Base-by-base conservation (phyloP, 2,113 vertebrate species). In the Fregetta grallaria region DNA sequence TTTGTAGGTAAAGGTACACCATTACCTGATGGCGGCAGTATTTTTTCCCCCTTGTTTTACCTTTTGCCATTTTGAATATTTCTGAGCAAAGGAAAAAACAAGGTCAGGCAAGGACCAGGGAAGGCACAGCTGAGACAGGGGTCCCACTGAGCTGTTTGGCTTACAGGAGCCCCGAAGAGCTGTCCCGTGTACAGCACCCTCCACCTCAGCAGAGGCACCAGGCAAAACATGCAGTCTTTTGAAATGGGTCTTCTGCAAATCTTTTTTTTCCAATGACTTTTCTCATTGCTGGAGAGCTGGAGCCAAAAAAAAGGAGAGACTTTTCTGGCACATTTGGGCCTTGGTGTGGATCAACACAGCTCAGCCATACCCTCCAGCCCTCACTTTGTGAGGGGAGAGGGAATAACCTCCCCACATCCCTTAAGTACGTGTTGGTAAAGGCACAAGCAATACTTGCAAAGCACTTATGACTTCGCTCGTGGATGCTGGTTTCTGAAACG, bases 101-200 rank as follows among this genome's bases (percentile, higher is more conserved):
- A 17, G 38, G 30, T 40, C 44, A 40, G 78, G 30, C 66, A 72
- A 58, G 58, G 53, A n/a, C 44, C 36, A 58, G 21, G 52, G 45
- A 12, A 13, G 7, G 23, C 3, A 6, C 45, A 52, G 34, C 36
- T 85, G 44, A 38, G 26, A 15, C 30, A 42, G 27, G 29, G 32
- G 18, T 56, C 1, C 1, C 23, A 25, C 8, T 6, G 27, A n/a
- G 59, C 2, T 1, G 34, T 29, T 62, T 1, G 3, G 27, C 44
- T 75, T 18, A 68, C 1, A 6, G 62, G 17, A 56, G 42, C 42
- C 32, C n/a, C 9, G 1, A 32, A 30, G 12, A 42, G 26, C 42
- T 67, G 65, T 34, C 63, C 49, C 25, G 22, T 13, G 36, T 42
- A 42, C 40, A 62, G 30, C 72, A 36, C 13, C 38, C 36, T 50